Conservation (phyloP, 2,113 vertebrate genomes). For the Corythoichthys intestinalis region DNA sequence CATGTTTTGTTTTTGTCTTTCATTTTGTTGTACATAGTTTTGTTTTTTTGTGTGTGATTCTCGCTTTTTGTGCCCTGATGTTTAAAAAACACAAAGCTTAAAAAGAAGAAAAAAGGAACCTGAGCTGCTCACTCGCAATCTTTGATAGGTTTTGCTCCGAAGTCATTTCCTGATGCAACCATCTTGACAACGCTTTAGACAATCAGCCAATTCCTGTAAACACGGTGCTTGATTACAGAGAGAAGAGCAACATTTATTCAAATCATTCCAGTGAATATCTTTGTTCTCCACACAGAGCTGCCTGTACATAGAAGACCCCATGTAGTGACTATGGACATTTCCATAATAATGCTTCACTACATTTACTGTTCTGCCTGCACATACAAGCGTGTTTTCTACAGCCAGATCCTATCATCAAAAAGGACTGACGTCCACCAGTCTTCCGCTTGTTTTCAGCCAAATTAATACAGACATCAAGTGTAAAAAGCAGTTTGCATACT, state of each 20-base stretch:
- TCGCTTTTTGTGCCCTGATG: slow-evolving; percentile 22
- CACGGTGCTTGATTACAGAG: slow-evolving; percentile 19
- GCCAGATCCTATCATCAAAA: slow-evolving; percentile 7
- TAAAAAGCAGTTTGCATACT: slow-evolving; percentile 17
- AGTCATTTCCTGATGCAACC: slow-evolving; percentile 31
- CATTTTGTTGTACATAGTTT: slow-evolving; percentile 66
- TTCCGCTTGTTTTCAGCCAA: not conserved
- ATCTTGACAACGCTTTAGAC: slow-evolving; percentile 61
- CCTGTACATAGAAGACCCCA: slow-evolving; percentile 52
- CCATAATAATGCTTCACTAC: slow-evolving; percentile 17
- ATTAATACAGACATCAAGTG: slow-evolving; percentile 14
- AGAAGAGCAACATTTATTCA: slow-evolving; percentile 18
- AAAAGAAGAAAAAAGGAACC: slow-evolving; percentile 2
- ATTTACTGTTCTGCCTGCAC: slow-evolving; percentile 24
- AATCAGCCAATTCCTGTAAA: slow-evolving; percentile 54
- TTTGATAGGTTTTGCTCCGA: slow-evolving; percentile 39
- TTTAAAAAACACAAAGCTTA: slow-evolving; percentile 18
- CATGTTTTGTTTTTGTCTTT: slow-evolving; percentile 41
- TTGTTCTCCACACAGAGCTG: slow-evolving; percentile 33
- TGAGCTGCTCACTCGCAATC: not conserved
- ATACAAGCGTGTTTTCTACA: not conserved
- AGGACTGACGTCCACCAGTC: not conserved
- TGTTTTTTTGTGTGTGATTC: slow-evolving; percentile 40
- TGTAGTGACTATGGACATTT: slow-evolving; percentile 26
- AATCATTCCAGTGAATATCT: slow-evolving; percentile 47